phyloP scores from a whole-genome alignment of 2,797 vertebrate species.

The Melopsittacus undulatus region DNA sequence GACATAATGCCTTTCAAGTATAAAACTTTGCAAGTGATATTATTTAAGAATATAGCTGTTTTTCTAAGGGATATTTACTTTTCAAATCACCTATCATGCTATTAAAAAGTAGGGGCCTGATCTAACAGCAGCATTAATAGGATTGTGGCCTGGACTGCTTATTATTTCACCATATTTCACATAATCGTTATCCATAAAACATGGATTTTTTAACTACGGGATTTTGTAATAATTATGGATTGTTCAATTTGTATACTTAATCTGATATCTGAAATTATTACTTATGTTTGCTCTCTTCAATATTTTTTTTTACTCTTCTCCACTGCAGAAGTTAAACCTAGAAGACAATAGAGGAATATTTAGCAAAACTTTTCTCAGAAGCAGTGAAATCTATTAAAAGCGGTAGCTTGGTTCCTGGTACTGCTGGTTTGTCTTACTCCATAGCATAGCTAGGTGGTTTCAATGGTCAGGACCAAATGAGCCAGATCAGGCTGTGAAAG shows the following conservation, averaged over 20 bases:
- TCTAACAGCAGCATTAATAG: background rate
- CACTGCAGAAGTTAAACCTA: background rate
- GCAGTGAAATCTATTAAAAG: background rate
- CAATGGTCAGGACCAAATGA: background rate
- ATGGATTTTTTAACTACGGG: background rate
- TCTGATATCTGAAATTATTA: background rate
- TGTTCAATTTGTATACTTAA: background rate
- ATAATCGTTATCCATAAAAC: background rate
- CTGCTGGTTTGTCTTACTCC: background rate
- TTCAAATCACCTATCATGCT: background rate
- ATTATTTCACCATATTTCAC: background rate
- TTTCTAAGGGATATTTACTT: background rate
- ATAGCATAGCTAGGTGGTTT: background rate
- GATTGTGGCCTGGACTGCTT: background rate
- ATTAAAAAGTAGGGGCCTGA: background rate
- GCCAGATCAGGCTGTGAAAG: background rate
- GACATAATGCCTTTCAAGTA: background rate
- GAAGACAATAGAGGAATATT: background rate
- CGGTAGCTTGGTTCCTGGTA: background rate
- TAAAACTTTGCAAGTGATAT: background rate
- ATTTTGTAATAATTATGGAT: background rate
- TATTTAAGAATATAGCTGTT: background rate
- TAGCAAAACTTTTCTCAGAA: background rate
- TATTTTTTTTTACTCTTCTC: background rate
- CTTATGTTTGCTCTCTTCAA: background rate